phyloP scores from a whole-genome alignment of 2,113 vertebrate species.

The Pangasianodon hypophthalmus region DNA sequence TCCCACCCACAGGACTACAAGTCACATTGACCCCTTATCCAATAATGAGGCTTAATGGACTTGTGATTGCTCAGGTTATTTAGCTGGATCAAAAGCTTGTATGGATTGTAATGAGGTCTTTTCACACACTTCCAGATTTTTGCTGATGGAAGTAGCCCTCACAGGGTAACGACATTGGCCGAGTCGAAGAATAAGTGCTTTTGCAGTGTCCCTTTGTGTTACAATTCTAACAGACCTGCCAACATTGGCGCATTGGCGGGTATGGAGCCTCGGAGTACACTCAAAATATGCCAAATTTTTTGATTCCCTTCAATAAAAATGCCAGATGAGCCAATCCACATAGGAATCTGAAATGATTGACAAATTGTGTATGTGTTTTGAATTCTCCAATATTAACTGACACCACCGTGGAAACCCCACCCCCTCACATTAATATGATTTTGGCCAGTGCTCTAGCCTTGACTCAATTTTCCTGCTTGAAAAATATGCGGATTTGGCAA shows the following conservation, averaged over 20 bases:
- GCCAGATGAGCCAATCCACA: neutral
- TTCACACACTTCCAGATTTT: neutral
- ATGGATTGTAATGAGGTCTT: neutral
- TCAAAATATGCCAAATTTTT: neutral
- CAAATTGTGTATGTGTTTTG: neutral
- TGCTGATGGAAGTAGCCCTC: neutral
- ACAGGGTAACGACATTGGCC: neutral
- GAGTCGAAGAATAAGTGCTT: neutral
- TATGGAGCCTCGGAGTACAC: neutral
- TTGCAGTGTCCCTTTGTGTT: neutral
- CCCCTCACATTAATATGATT: neutral
- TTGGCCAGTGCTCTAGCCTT: neutral
- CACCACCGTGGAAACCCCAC: too few relatives aligned
- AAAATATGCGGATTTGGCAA: neutral
- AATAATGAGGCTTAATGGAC: constrained; percentile 68
- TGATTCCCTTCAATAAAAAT: neutral
- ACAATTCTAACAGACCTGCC: neutral
- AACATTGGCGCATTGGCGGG: neutral
- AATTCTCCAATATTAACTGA: neutral
- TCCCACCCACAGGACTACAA: constrained; percentile 82
- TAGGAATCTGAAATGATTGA: neutral
- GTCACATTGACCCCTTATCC: constrained; percentile 73
- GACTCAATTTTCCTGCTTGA: neutral
- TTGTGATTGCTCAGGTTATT: constrained; percentile 62
- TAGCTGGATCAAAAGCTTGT: constrained; percentile 46